Evolutionary conservation across 1,140 invertebrate species (phyloP).

Genomic region (Macrobrachium rosenbergii): DNA sequence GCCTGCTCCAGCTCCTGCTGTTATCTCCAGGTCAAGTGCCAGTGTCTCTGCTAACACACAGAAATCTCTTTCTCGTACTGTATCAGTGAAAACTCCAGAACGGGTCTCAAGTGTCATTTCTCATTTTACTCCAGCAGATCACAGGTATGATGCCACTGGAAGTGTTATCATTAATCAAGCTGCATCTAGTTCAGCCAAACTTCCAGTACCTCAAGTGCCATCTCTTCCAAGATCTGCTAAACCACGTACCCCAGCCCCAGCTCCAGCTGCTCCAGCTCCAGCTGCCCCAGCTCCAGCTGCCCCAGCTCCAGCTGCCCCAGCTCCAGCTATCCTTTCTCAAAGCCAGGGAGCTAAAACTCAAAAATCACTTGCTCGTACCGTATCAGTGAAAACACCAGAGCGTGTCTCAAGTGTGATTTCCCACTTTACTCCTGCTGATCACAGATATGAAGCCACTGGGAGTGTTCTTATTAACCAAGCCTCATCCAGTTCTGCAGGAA

Average conservation of each 20-base stretch:
- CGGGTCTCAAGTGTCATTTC: slow-evolving; percentile 39
- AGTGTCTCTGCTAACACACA: not conserved
- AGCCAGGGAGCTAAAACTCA: not conserved
- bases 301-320: not conserved
- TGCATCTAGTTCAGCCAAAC: not conserved
- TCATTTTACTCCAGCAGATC: slow-evolving; percentile 46
- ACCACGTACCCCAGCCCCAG: not conserved
- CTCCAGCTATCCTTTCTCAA: not conserved
- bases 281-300: not conserved
- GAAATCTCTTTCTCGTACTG: slow-evolving; percentile 36
- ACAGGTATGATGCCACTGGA: slow-evolving; percentile 50
- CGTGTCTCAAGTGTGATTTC: slow-evolving; percentile 29
- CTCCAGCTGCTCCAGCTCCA: slow-evolving; percentile 19
- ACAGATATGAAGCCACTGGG: slow-evolving; percentile 38
- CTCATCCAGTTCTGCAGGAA: not conserved
- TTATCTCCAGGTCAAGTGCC: slow-evolving; percentile 6
- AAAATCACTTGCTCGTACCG: slow-evolving; percentile 8
- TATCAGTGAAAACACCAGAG: slow-evolving; percentile 31
- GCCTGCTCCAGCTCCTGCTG: slow-evolving; percentile 9
- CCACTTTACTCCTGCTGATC: slow-evolving; percentile 51
- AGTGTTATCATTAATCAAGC: slow-evolving; percentile 33
- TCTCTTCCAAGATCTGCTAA: too few relatives aligned
- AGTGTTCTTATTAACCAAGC: slow-evolving; percentile 36
- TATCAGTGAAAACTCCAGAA: slow-evolving; percentile 46
- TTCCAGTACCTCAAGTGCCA: not conserved